phyloP scores from a whole-genome alignment of 2,113 vertebrate species.

The Varanus komodoensis region DNA sequence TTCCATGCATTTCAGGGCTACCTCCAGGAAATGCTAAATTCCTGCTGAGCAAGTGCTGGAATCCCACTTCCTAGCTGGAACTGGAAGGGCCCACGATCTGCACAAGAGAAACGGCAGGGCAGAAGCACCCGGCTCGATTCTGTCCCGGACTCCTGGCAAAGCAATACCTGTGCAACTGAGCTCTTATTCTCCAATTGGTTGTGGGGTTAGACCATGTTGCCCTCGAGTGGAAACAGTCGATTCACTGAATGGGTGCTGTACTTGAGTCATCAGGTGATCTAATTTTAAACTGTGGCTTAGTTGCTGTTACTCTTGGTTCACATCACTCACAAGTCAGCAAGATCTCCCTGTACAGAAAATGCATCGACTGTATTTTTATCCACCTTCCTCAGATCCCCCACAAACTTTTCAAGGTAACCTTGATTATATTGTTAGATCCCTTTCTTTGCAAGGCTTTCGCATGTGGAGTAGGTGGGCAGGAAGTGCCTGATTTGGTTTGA shows the following conservation, averaged over 20 bases:
- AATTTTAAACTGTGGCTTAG: conserved; percentile 63
- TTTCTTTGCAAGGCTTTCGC: conserved; percentile 70
- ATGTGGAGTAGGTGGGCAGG: conserved; percentile 30
- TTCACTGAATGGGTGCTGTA: conserved; percentile 41
- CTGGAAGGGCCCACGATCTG: no score
- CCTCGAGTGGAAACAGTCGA: conserved; percentile 42
- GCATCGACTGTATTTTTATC: conserved; percentile 68
- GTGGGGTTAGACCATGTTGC: conserved; percentile 37
- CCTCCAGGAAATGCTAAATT: no score
- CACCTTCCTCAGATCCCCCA: conserved; percentile 43
- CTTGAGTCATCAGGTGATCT: conserved; percentile 50
- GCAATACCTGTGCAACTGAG: neutral
- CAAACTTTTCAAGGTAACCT: conserved; percentile 80
- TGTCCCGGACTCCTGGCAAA: neutral
- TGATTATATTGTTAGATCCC: conserved; percentile 74
- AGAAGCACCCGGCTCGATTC: no score
- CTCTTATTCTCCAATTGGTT: conserved; percentile 44
- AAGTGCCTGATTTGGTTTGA: conserved; percentile 78
- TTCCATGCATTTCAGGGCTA: no score
- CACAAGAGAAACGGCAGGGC: no score
- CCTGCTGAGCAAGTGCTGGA: no score
- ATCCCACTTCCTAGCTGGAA: no score
- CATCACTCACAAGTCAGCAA: conserved; percentile 64
- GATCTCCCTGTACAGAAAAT: conserved; percentile 57
- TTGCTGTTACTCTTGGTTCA: conserved; percentile 58